phyloP scores from a whole-genome alignment of 2,888 invertebrate species.

The Noctua janthina region DNA sequence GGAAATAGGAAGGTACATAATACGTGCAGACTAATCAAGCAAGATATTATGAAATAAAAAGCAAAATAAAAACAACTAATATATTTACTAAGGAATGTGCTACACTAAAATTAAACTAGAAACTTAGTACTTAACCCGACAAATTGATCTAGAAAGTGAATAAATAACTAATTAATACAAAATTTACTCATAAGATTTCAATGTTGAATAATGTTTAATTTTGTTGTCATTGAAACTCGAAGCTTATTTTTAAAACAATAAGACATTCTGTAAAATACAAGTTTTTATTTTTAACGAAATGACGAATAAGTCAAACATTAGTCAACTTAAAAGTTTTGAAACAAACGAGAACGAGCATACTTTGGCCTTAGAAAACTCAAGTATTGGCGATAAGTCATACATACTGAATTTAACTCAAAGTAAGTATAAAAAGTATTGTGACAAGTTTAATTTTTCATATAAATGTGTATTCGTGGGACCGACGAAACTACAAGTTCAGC shows the following conservation, averaged over 20 bases:
- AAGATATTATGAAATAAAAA: slow-evolving; percentile 38
- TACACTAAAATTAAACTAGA: slow-evolving; percentile 73
- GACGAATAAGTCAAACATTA: slow-evolving; percentile 31
- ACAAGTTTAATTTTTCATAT: not conserved
- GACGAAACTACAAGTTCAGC: not conserved
- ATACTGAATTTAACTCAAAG: not conserved
- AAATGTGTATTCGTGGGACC: not conserved
- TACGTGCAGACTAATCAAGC: not conserved
- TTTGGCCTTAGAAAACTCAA: slow-evolving; percentile 41
- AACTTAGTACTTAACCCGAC: slow-evolving; percentile 66
- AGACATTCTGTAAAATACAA: not conserved
- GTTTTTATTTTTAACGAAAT: not conserved
- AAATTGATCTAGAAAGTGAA: slow-evolving; percentile 63
- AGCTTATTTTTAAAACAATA: not conserved
- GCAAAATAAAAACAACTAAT: slow-evolving; percentile 66
- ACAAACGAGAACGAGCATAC: slow-evolving; percentile 40
- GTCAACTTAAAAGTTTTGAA: slow-evolving; percentile 18
- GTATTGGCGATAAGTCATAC: slow-evolving; percentile 8
- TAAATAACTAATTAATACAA: slow-evolving; percentile 66
- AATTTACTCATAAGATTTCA: slow-evolving; percentile 37
- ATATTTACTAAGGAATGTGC: slow-evolving; percentile 76
- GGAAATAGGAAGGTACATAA: not conserved
- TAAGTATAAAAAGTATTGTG: slow-evolving; percentile 34
- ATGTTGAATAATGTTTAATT: slow-evolving; percentile 31
- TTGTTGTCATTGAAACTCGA: not conserved